phyloP scores from a whole-genome alignment of 1,140 invertebrate species.

The Lamellibrachia luymesi region DNA sequence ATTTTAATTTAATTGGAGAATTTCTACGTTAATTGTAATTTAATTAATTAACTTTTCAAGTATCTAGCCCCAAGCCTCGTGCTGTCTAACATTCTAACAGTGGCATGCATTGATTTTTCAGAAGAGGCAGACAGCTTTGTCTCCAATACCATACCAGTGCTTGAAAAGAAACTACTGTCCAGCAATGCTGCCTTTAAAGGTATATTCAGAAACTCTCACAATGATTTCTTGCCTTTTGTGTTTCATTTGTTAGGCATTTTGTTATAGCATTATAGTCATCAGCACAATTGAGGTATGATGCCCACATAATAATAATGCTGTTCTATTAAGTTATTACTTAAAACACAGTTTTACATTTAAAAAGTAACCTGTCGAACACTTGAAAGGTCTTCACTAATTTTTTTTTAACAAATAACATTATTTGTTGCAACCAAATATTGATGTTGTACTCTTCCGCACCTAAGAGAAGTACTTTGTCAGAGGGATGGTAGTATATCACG shows the following conservation, averaged over 20 bases:
- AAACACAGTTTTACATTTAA: background rate
- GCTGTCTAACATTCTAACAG: background rate
- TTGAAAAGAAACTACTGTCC: background rate
- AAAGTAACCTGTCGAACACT: background rate
- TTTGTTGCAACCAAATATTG: too few relatives aligned
- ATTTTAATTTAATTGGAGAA: too few relatives aligned
- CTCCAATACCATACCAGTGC: background rate
- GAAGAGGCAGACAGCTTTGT: background rate
- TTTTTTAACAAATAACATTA: too few relatives aligned
- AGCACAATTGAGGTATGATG: background rate
- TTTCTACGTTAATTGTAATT: too few relatives aligned
- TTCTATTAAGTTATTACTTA: background rate
- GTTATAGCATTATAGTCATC: background rate
- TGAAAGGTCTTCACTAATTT: too few relatives aligned
- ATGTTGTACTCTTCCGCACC: too few relatives aligned
- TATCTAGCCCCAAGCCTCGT: background rate
- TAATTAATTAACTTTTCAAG: too few relatives aligned
- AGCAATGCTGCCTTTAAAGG: background rate
- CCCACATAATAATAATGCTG: background rate
- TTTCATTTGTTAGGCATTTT: background rate
- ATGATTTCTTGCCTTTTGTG: background rate
- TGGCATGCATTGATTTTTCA: background rate
- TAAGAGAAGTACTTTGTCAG: too few relatives aligned
- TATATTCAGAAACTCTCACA: background rate
- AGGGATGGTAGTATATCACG: too few relatives aligned